A percentile compares a stretch with the other conserved stretches of the same genome.
Evolutionary conservation across 2,113 vertebrate genomes (phyloP).

Genomic region (Cynoglossus semilaevis): DNA sequence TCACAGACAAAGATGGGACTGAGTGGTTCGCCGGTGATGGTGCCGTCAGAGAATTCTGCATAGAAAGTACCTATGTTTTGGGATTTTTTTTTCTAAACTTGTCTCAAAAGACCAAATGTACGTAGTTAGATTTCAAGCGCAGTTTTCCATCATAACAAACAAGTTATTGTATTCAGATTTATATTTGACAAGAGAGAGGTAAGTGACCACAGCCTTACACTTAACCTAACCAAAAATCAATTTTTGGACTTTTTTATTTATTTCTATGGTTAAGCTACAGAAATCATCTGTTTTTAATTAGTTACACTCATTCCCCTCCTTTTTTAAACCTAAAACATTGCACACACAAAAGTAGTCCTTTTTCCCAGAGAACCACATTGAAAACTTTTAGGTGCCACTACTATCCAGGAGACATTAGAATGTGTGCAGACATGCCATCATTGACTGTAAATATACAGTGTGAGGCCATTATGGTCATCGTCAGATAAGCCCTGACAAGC

Average conservation of each 20-base stretch:
- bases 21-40: conserved; percentile 61
- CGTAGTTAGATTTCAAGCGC: conserved; percentile 40
- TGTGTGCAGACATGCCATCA: conserved; percentile 24
- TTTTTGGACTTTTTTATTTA: too few species aligned
- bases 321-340: too few species aligned
- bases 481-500: conserved; percentile 60
- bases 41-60: conserved; percentile 64
- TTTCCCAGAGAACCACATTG: neutral
- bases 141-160: conserved; percentile 47
- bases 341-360: too few species aligned
- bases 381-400: neutral
- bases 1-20: conserved; percentile 64
- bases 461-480: conserved; percentile 58
- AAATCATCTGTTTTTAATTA: too few species aligned
- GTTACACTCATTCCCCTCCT: too few species aligned
- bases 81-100: conserved; percentile 64
- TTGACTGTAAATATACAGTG: conserved; percentile 35
- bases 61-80: conserved; percentile 57
- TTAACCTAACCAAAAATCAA: too few species aligned
- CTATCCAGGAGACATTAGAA: neutral
- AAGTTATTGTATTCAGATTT: conserved; percentile 19
- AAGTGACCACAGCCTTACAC: too few species aligned
- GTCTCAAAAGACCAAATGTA: conserved; percentile 58
- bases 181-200: too few species aligned
- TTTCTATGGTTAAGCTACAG: too few species aligned